These are phyloP conservation scores for Phortica variegata DNA, from an alignment of 1,140 invertebrate species.

Conservation along the genomic window DNA sequence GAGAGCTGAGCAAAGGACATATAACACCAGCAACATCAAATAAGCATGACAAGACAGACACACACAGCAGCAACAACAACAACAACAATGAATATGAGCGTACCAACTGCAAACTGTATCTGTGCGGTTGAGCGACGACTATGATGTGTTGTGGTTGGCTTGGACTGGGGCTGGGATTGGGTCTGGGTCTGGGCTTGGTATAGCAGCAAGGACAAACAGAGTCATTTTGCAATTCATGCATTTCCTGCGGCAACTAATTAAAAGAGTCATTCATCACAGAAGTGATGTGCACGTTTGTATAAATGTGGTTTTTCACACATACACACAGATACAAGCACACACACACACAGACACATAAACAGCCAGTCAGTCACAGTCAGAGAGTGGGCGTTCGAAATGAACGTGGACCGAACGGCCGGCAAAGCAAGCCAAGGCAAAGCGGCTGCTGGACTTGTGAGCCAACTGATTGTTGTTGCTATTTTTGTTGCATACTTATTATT, in stretches of 20 bases:
- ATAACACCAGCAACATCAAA: background rate
- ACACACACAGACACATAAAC: background rate
- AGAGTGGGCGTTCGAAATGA: background rate
- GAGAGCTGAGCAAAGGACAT: conserved; percentile 12
- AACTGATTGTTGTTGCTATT: conserved; percentile 6
- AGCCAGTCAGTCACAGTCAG: background rate
- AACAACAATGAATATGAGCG: too few species aligned
- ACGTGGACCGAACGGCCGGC: conserved; percentile 22
- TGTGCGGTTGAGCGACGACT: conserved; percentile 15
- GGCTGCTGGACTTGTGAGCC: conserved; percentile 7
- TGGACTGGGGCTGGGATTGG: conserved; percentile 13
- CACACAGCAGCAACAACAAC: conserved; percentile 4
- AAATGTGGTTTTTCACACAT: too few species aligned
- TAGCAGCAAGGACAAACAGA: conserved; percentile 40
- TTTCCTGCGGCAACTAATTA: conserved; percentile 57
- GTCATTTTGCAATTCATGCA: conserved; percentile 56
- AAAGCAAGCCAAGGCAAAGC: conserved; percentile 20
- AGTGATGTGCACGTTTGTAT: conserved; percentile 30
- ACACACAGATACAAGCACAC: too few species aligned
- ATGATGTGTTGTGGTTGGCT: conserved; percentile 3
- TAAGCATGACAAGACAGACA: conserved; percentile 1
- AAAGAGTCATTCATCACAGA: conserved; percentile 57
- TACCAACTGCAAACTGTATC: conserved; percentile 6
- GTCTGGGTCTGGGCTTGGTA: conserved; percentile 39
- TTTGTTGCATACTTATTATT: conserved; percentile 48